Evolutionary conservation across 2,888 invertebrate genomes (phyloP), one percentile per base, ranked within the genome.

Genomic region (Acronicta alni): DNA sequence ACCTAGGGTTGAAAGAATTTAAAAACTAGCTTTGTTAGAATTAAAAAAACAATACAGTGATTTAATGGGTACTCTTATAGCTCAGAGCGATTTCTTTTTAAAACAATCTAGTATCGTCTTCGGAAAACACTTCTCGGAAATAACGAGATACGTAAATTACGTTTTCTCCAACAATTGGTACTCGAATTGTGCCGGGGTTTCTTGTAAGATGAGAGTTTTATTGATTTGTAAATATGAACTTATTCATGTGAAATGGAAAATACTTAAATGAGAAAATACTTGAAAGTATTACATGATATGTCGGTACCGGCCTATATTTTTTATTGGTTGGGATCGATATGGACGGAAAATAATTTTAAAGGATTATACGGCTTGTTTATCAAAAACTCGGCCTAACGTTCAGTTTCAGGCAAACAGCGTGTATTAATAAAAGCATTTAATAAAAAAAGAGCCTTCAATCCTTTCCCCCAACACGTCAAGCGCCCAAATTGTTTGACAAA

Each of bases 71-170:
- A 39, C 64, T 75, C 67, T 72, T 69, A 72, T 56, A 47, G 56
- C 62, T 67, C 47, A 54, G 53, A 60, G 58, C 63, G 70, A 66
- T 76, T 75, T 76, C 68, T 81, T 79, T 77, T 69, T n/a, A 35
- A 72, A 79, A 73, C 64, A 72, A 79, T 67, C 65, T 66, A 69
- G 63, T 59, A 75, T 70, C 75, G 68, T 53, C 63, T 80, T 80
- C 62, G 72, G 57, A 73, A 79, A 81, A 74, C 72, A 73, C 74
- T 79, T 78, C 72, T 67, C 43, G 42, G 59, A 75, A 74, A 82
- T 78, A 78, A 80, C 77, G 80, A 81, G 75, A 74, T 76, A 78
- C 68, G 80, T 79, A 79, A 81, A 78, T 81, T 80, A 77, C 67
- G 70, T 78, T 82, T 79, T 73, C 59, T 67, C 67, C 60, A 61